phyloP scores from a whole-genome alignment of 2,888 invertebrate genomes.

The Bellardia bayeri region DNA sequence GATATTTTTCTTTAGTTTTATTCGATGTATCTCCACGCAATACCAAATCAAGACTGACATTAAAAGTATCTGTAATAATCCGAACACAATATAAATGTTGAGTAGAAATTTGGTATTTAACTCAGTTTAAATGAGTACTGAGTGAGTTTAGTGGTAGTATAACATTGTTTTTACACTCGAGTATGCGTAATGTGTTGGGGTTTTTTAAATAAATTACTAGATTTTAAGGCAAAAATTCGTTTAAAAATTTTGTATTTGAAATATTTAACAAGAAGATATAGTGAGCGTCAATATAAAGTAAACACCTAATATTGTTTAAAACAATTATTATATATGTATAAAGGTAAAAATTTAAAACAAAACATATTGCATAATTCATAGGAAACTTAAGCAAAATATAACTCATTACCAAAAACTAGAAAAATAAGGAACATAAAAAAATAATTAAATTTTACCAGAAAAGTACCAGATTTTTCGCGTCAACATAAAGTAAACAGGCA shows the following conservation, averaged over 20 bases:
- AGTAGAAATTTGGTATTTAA: slow-evolving; percentile 29
- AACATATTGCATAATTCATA: too few relatives aligned
- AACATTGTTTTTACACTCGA: background rate
- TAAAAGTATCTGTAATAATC: slow-evolving; percentile 48
- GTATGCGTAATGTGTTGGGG: slow-evolving; percentile 41
- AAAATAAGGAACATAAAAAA: too few relatives aligned
- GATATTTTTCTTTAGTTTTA: slow-evolving; percentile 23
- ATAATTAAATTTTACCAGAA: too few relatives aligned
- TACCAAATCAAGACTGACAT: slow-evolving; percentile 79
- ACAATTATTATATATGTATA: too few relatives aligned
- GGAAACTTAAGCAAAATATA: too few relatives aligned
- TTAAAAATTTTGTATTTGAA: background rate
- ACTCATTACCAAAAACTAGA: too few relatives aligned
- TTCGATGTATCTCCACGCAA: slow-evolving; percentile 77
- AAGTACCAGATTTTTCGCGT: too few relatives aligned
- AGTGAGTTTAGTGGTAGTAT: slow-evolving; percentile 26
- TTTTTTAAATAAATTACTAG: slow-evolving; percentile 6
- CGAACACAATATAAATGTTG: slow-evolving; percentile 38
- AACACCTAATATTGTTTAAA: too few relatives aligned
- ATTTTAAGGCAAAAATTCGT: background rate
- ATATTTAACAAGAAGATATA: background rate
- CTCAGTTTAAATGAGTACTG: slow-evolving; percentile 45
- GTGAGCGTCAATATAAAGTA: too few relatives aligned
- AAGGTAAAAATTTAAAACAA: too few relatives aligned
- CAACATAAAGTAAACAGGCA: too few relatives aligned